Evolutionary conservation across 2,888 invertebrate species (phyloP).

Genomic region (Andrena bucephala): DNA sequence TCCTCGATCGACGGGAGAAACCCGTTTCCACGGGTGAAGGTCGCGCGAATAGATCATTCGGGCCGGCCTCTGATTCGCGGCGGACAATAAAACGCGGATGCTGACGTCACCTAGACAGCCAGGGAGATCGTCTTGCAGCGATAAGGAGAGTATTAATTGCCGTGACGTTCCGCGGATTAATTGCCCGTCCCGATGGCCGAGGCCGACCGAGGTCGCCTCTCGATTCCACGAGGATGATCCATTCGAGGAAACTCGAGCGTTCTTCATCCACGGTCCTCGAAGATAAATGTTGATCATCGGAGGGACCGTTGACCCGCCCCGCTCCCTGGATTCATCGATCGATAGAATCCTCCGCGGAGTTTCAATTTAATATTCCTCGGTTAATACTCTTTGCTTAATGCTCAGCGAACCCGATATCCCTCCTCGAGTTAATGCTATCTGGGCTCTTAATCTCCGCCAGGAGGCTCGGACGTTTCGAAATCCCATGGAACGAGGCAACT

Average conservation of each 20-base stretch:
- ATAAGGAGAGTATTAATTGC: slow-evolving; percentile 49
- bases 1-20: slow-evolving; percentile 34
- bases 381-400: slow-evolving; percentile 33
- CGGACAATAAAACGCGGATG: slow-evolving; percentile 54
- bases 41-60: slow-evolving; percentile 37
- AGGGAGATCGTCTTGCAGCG: slow-evolving; percentile 32
- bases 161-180: slow-evolving; percentile 42
- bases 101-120: slow-evolving; percentile 42
- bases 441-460: slow-evolving; percentile 27
- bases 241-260: not conserved
- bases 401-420: slow-evolving; percentile 24
- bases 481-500: slow-evolving; percentile 1
- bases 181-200: slow-evolving; percentile 5
- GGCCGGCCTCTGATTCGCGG: slow-evolving; percentile 21
- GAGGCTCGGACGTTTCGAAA: not conserved
- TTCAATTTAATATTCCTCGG: slow-evolving; percentile 8
- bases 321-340: not conserved
- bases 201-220: slow-evolving; percentile 14
- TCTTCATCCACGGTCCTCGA: not conserved
- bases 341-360: not conserved
- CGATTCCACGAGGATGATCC: not conserved
- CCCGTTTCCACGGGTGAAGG: slow-evolving; percentile 57
- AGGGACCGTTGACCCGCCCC: not conserved
- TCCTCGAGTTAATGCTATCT: slow-evolving; percentile 27
- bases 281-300: slow-evolving; percentile 3